Evolutionary conservation across 2,797 vertebrate genomes (phyloP).

Genomic region (Scolopax rusticola): DNA sequence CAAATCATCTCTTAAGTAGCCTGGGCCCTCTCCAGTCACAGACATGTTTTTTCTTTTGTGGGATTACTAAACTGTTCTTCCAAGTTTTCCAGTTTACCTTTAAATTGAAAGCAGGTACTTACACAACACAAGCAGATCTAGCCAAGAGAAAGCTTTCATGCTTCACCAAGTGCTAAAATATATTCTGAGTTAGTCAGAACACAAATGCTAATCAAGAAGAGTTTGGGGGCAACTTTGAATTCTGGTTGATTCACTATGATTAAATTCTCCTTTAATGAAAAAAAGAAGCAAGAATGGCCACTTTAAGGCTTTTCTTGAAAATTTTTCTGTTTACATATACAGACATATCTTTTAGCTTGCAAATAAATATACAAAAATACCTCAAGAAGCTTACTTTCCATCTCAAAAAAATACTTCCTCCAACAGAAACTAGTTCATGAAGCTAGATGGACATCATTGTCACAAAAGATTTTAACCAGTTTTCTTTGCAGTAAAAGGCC

Average conservation of each 20-base stretch:
- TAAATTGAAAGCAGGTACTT: conserved; percentile 1
- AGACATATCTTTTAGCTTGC: background rate
- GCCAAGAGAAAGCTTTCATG: background rate
- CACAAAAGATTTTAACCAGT: background rate
- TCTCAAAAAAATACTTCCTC: background rate
- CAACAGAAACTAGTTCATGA: background rate
- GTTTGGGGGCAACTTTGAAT: background rate
- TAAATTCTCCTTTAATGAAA: background rate
- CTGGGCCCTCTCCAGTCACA: background rate
- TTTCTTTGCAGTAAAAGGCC: background rate
- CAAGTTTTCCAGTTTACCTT: background rate
- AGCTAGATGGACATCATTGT: background rate
- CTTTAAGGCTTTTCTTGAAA: background rate
- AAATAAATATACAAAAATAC: background rate
- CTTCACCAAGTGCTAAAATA: background rate
- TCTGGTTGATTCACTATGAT: background rate
- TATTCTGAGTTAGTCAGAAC: background rate
- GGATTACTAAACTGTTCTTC: background rate
- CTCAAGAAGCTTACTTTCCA: background rate
- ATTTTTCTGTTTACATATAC: background rate
- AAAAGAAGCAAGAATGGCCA: background rate
- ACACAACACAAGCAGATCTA: background rate
- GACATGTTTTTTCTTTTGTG: background rate
- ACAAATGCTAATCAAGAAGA: background rate
- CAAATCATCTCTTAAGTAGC: background rate